A percentile compares a stretch with the other conserved stretches of the same genome.
Conservation (phyloP, 2,113 vertebrate genomes). For the Ictidomys tridecemlineatus region DNA sequence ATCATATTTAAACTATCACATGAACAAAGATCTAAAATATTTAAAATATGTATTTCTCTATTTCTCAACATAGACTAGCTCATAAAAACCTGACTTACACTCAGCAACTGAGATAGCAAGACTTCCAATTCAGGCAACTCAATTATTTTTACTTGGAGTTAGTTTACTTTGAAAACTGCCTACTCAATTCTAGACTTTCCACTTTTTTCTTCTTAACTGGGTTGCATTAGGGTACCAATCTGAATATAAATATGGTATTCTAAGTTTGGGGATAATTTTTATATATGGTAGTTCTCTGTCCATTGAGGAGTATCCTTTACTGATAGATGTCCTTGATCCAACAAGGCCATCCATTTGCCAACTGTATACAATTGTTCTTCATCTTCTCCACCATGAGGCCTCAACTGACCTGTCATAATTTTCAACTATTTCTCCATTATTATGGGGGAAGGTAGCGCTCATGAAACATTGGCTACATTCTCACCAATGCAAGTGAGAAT, state of each 20-base stretch:
- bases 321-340: background rate
- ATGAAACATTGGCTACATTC: background rate
- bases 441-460: fast-evolving
- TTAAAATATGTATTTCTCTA: background rate
- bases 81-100: background rate
- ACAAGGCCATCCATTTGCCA: fast-evolving
- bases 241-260: background rate
- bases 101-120: background rate
- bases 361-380: background rate
- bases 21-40: background rate
- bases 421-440: background rate
- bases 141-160: background rate
- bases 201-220: background rate
- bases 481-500: background rate
- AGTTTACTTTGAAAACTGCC: background rate
- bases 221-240: background rate
- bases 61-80: background rate
- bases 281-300: background rate
- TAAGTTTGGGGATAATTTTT: background rate
- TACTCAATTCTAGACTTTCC: background rate
- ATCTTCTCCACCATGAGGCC: background rate
- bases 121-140: background rate
- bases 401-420: background rate
- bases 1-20: background rate
- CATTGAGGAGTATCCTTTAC: background rate